phyloP scores from a whole-genome alignment of 53 echinoderm and acorn worm species.

The Luidia sarsii region DNA sequence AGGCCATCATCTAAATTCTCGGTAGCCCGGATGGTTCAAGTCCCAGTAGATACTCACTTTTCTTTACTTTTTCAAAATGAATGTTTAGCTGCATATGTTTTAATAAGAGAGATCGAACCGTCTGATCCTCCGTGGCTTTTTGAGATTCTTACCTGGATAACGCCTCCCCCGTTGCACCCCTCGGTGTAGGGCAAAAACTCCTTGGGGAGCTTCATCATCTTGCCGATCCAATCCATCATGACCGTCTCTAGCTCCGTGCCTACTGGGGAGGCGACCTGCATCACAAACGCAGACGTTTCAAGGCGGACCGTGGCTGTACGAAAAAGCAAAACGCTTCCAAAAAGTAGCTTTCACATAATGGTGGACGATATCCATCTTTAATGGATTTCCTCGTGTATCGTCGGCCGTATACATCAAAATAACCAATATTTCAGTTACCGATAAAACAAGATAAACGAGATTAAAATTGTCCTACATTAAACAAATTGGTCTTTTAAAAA shows the following conservation, averaged over 20 bases:
- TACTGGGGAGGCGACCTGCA: constrained; percentile 67
- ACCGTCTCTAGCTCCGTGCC: constrained; percentile 81
- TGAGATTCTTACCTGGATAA: constrained; percentile 69
- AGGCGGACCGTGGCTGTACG: no score
- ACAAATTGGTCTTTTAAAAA: no score
- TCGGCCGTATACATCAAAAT: no score
- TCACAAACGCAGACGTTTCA: no score
- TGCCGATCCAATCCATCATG: constrained; percentile 77
- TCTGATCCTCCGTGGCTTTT: not conserved
- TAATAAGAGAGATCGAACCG: not conserved
- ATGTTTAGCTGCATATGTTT: not conserved
- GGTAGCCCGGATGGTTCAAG: not conserved
- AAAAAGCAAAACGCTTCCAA: not conserved
- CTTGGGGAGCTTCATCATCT: constrained; percentile 78
- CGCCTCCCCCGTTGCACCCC: constrained; percentile 68
- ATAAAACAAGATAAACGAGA: no score
- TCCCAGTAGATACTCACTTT: not conserved
- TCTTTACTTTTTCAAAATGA: not conserved
- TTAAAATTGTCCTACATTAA: no score
- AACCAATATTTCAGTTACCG: no score
- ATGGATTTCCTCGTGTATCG: no score
- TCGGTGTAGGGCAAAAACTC: constrained; percentile 74
- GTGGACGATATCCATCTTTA: no score
- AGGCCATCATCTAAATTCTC: no score
- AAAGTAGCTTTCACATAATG: not conserved